These are phyloP conservation scores for Aelia acuminata DNA, from an alignment of 2,888 invertebrate genomes.

Conservation along the genomic window DNA sequence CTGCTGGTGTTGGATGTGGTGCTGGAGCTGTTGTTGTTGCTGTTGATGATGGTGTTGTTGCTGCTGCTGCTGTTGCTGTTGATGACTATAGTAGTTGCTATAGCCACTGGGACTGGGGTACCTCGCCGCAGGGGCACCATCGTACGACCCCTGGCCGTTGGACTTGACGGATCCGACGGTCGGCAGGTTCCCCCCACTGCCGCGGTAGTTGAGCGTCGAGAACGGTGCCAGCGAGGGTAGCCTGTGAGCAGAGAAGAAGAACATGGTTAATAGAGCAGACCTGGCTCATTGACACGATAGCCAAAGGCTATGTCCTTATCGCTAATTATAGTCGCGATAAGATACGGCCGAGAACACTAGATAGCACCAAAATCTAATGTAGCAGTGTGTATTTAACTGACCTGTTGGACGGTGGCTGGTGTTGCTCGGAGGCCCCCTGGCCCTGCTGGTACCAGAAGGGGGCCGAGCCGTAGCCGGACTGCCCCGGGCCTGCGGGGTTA, in stretches of 20 bases:
- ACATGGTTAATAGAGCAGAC: neutral
- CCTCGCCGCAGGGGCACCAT: constrained; percentile 31
- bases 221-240: constrained; percentile 57
- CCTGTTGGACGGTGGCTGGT: constrained; percentile 24
- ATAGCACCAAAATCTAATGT: neutral
- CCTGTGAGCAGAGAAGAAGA: constrained; percentile 46
- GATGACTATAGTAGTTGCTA: constrained; percentile 59
- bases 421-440: constrained; percentile 52
- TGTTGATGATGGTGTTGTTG: constrained; percentile 58
- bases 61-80: constrained; percentile 58
- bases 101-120: constrained; percentile 61
- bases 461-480: constrained; percentile 20
- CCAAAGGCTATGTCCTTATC: constrained; percentile 20
- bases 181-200: constrained; percentile 33
- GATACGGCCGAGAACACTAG: constrained; percentile 25
- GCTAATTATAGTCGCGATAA: constrained; percentile 44
- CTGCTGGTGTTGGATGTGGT: neutral
- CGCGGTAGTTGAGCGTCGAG: constrained; percentile 43
- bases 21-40: neutral
- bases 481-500: constrained; percentile 67
- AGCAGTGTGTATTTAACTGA: neutral
- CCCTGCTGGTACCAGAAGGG: constrained; percentile 65
- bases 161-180: neutral
- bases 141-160: neutral
- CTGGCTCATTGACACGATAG: neutral